These are phyloP conservation scores for Cryptocheilus praepositus DNA, from an alignment of 2,888 invertebrate species.

Conservation along the genomic window DNA sequence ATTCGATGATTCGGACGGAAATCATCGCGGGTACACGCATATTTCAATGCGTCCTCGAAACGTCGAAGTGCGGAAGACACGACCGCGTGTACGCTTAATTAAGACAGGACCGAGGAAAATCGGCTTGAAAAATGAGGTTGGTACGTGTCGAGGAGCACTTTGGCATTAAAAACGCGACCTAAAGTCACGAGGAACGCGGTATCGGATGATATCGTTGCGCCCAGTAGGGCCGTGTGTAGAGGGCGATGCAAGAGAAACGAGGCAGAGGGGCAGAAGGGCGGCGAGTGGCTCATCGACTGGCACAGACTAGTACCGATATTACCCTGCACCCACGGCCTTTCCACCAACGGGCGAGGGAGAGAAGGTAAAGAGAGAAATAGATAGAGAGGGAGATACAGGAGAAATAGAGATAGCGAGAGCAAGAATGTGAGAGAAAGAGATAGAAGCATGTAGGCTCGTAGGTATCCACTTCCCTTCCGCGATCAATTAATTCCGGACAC, in stretches of 20 bases:
- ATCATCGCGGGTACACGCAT: no score
- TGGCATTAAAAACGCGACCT: slow-evolving; percentile 46
- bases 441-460: slow-evolving; percentile 66
- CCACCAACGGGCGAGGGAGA: slow-evolving; percentile 38
- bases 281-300: slow-evolving; percentile 70
- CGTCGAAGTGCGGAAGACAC: neutral
- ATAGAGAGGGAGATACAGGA: slow-evolving; percentile 9
- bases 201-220: slow-evolving; percentile 66
- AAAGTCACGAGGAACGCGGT: slow-evolving; percentile 51
- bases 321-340: slow-evolving; percentile 60
- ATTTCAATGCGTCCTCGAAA: neutral
- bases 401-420: slow-evolving; percentile 17
- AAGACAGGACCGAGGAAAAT: slow-evolving; percentile 4
- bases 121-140: slow-evolving; percentile 34
- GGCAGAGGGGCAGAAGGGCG: slow-evolving; percentile 50
- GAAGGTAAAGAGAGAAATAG: slow-evolving; percentile 41
- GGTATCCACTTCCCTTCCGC: slow-evolving; percentile 69
- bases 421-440: slow-evolving; percentile 38
- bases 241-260: slow-evolving; percentile 38
- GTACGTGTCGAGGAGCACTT: slow-evolving; percentile 43
- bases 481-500: slow-evolving; percentile 73
- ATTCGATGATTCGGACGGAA: no score
- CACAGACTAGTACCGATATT: slow-evolving; percentile 73
- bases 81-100: neutral
- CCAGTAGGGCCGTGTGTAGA: slow-evolving; percentile 58